These are phyloP conservation scores for Perca fluviatilis DNA, from an alignment of 2,113 vertebrate genomes.

Conservation along the genomic window DNA sequence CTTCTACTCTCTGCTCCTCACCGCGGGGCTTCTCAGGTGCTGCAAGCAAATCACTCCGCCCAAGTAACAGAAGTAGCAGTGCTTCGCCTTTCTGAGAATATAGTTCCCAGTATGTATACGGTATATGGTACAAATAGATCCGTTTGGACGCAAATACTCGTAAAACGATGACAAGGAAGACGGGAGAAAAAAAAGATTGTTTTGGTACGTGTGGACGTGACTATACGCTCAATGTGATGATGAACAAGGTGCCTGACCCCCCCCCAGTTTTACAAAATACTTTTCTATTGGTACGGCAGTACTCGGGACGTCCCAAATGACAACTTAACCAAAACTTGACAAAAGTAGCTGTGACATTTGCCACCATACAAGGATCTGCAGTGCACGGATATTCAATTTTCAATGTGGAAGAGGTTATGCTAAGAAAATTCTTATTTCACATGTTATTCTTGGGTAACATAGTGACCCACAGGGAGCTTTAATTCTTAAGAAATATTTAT, in stretches of 20 bases:
- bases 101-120: no score
- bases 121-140: no score
- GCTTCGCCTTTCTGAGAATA: no score
- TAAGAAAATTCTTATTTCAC: background rate
- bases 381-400: background rate
- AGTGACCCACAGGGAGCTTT: constrained; percentile 17
- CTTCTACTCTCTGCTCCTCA: no score
- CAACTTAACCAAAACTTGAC: constrained; percentile 3
- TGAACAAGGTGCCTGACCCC: constrained; percentile 15
- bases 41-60: no score
- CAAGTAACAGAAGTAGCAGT: no score
- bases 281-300: background rate
- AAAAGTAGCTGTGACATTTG: background rate
- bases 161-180: no score
- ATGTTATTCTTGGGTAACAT: constrained; percentile 9
- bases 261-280: background rate
- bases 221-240: constrained; percentile 1
- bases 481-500: background rate
- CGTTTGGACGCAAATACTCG: no score
- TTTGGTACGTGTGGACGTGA: no score
- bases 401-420: constrained; percentile 10
- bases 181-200: no score
- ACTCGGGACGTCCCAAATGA: background rate
- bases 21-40: no score
- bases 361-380: background rate